phyloP scores from a whole-genome alignment of 1,140 invertebrate species.

The Cepaea nemoralis region DNA sequence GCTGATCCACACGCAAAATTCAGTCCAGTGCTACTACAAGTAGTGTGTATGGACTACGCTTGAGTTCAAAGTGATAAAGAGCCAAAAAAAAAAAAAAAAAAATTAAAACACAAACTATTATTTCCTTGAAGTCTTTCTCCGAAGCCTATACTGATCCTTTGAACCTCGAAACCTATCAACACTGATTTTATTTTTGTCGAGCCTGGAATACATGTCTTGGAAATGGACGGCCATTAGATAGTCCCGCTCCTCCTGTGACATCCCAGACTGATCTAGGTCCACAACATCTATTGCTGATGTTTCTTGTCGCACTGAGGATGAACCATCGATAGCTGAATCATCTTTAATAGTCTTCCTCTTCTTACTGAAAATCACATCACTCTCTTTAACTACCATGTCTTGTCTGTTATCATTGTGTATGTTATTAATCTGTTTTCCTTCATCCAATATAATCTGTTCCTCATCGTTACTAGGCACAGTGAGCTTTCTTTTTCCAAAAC shows the following conservation, averaged over 20 bases:
- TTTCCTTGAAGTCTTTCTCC: conserved; percentile 14
- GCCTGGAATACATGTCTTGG: conserved; percentile 1
- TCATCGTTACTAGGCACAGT: neutral
- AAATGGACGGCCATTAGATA: conserved; percentile 8
- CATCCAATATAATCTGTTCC: neutral
- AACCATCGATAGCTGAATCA: neutral
- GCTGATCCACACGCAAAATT: no score
- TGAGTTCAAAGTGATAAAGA: no score
- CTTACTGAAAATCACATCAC: neutral
- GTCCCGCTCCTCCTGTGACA: conserved; percentile 19
- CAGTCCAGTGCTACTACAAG: no score
- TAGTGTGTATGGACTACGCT: no score
- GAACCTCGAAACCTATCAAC: conserved; percentile 32
- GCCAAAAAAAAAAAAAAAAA: no score
- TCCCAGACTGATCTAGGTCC: neutral
- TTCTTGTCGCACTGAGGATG: neutral
- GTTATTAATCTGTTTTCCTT: no score
- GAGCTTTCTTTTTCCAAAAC: neutral
- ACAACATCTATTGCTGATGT: neutral
- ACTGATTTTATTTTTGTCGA: conserved; percentile 14
- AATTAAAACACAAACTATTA: neutral
- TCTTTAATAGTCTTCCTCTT: neutral
- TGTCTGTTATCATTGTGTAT: neutral
- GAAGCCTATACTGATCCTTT: neutral
- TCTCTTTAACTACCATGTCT: neutral